Percentiles rank a stretch among this genome's conserved stretches.
Evolutionary conservation across 64 coral and sea anemone genomes (phyloP).

Genomic region (Anthopleura sola): DNA sequence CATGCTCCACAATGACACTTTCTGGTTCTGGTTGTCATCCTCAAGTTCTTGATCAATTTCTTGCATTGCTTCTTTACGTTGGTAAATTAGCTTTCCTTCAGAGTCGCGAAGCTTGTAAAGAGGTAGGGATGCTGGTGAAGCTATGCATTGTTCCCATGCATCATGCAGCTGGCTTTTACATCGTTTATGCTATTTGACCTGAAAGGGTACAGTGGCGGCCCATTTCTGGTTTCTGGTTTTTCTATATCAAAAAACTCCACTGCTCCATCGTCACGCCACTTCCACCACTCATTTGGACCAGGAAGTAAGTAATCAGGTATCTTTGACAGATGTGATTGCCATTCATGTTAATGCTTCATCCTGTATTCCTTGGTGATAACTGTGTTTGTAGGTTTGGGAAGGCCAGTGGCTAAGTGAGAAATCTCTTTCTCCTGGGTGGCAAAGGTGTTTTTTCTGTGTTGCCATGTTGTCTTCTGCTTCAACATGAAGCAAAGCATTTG

Average conservation of each 20-base stretch:
- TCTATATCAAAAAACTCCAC: slow-evolving; percentile 30
- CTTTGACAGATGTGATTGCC: slow-evolving; percentile 44
- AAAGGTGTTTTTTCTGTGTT: neutral
- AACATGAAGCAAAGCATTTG: slow-evolving; percentile 53
- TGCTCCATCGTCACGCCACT: neutral
- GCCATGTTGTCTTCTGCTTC: slow-evolving; percentile 41
- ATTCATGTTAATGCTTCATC: slow-evolving; percentile 22
- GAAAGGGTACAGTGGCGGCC: neutral
- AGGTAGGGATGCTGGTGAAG: slow-evolving; percentile 16
- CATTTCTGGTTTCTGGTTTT: neutral
- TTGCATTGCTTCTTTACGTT: neutral
- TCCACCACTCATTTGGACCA: slow-evolving; percentile 51
- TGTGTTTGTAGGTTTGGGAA: slow-evolving; percentile 44
- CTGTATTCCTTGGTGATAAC: slow-evolving; percentile 25
- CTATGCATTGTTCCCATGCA: slow-evolving; percentile 19
- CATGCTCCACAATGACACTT: too few species aligned
- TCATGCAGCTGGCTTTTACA: neutral
- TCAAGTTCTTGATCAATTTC: neutral
- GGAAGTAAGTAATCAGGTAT: slow-evolving; percentile 47
- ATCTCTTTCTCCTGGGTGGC: neutral
- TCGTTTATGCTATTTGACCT: neutral
- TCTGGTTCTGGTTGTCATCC: neutral
- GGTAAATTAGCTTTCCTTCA: slow-evolving; percentile 18
- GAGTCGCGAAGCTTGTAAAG: neutral
- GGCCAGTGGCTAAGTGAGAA: slow-evolving; percentile 1